Conservation (phyloP, 2,797 vertebrate genomes). For the Falco naumanni region DNA sequence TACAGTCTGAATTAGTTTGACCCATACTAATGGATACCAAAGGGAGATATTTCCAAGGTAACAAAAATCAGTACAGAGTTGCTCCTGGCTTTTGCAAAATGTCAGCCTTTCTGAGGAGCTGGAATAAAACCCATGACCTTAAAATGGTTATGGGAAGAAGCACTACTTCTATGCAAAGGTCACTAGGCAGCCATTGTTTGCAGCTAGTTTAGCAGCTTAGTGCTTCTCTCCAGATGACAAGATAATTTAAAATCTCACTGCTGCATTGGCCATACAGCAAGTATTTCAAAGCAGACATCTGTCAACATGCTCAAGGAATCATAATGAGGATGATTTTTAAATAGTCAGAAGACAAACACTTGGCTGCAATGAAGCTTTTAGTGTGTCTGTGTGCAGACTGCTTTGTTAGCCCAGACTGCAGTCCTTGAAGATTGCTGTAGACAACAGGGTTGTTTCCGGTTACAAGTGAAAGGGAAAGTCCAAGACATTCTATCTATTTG, state of each 20-base stretch:
- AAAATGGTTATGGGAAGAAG: slow-evolving; percentile 35
- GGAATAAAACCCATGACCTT: slow-evolving; percentile 51
- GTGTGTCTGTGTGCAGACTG: not conserved
- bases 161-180: slow-evolving; percentile 44
- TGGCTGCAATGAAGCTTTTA: not conserved
- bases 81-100: slow-evolving; percentile 57
- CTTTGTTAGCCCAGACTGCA: not conserved
- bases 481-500: rapidly evolving
- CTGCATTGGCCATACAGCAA: not conserved
- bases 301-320: not conserved
- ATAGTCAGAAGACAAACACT: not conserved
- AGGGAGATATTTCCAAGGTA: slow-evolving; percentile 52
- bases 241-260: not conserved
- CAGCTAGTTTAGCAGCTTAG: not conserved
- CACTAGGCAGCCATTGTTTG: slow-evolving; percentile 3
- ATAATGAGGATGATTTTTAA: not conserved
- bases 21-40: slow-evolving; percentile 33
- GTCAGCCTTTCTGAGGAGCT: slow-evolving; percentile 48
- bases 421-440: not conserved
- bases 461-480: not conserved
- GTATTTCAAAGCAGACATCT: slow-evolving; percentile 13
- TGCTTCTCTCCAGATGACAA: slow-evolving; percentile 7
- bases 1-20: slow-evolving; percentile 30
- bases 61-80: slow-evolving; percentile 26
- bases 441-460: not conserved